phyloP scores from a whole-genome alignment of 1,140 invertebrate genomes.

The Drosophila suzukii region DNA sequence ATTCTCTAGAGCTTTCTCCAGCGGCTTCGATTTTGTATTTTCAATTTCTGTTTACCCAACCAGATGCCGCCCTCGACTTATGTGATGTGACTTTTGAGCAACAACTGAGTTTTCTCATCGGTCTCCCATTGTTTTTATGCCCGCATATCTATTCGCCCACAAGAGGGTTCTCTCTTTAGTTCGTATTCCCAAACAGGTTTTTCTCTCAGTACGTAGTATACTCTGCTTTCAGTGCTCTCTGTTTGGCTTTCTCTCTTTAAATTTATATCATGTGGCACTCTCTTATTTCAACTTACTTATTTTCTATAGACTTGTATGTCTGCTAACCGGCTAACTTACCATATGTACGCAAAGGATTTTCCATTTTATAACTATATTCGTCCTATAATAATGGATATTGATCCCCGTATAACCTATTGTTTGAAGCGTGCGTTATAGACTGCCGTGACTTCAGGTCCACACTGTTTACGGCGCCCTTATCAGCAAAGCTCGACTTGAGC shows the following conservation, averaged over 20 bases:
- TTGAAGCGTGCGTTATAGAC: constrained; percentile 40
- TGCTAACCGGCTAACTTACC: constrained; percentile 32
- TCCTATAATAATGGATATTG: not conserved
- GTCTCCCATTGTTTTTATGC: constrained; percentile 19
- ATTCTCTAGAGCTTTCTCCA: constrained; percentile 39
- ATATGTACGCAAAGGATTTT: constrained; percentile 4
- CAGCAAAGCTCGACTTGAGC: constrained; percentile 27
- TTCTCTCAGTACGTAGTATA: constrained; percentile 11
- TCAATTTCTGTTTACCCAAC: not conserved
- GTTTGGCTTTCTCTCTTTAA: constrained; percentile 7
- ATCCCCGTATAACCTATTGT: not conserved
- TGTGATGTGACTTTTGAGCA: constrained; percentile 17
- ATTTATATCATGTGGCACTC: not conserved
- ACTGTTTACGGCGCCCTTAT: constrained; percentile 15
- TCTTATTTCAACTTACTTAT: not conserved
- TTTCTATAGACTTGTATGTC: not conserved
- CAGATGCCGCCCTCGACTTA: constrained; percentile 4
- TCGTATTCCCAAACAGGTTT: not conserved
- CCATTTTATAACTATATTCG: constrained; percentile 29
- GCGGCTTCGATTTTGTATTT: not conserved
- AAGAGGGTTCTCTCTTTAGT: constrained; percentile 17
- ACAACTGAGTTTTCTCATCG: constrained; percentile 45
- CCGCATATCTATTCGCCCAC: constrained; percentile 8
- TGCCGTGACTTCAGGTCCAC: constrained; percentile 12
- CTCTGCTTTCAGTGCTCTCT: not conserved